phyloP scores from a whole-genome alignment of 2,113 vertebrate species.

The Aspiorhynchus laticeps region DNA sequence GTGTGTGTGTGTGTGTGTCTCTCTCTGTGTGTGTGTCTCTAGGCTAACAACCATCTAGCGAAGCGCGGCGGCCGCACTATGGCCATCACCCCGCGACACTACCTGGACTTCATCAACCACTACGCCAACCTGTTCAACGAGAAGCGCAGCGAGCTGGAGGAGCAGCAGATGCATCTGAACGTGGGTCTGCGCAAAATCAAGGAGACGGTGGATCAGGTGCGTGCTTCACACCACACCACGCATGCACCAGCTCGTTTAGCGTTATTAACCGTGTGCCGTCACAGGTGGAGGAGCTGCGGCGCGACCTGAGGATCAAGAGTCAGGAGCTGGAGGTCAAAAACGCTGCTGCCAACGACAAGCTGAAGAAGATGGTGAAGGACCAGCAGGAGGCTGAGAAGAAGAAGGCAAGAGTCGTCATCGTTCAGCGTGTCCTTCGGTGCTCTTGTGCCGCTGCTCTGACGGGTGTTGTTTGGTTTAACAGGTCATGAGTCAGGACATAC shows the following conservation, averaged over 20 bases:
- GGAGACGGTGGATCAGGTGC: slow-evolving; percentile 94
- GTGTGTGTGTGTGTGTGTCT: too few species aligned
- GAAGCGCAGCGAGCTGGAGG: slow-evolving; percentile 96
- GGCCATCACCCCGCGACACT: slow-evolving; percentile 98
- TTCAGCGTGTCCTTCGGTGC: background rate
- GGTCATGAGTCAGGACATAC: slow-evolving; percentile 99
- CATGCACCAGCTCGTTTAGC: background rate
- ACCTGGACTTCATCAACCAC: slow-evolving; percentile 98
- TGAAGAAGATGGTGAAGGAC: slow-evolving; percentile 99
- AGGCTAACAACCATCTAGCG: slow-evolving; percentile 94
- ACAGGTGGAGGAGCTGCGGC: slow-evolving; percentile 94
- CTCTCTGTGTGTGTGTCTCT: background rate
- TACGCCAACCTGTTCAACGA: slow-evolving; percentile 98
- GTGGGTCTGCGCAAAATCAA: slow-evolving; percentile 98
- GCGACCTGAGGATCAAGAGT: slow-evolving; percentile 96
- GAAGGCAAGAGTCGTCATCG: slow-evolving; percentile 78
- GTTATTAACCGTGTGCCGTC: background rate
- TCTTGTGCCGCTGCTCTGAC: background rate
- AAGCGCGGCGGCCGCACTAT: slow-evolving; percentile 96
- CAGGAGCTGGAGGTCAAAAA: slow-evolving; percentile 98
- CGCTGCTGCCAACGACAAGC: slow-evolving; percentile 96
- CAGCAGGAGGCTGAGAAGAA: slow-evolving; percentile 99
- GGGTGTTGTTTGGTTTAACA: slow-evolving; percentile 55
- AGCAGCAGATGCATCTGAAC: slow-evolving; percentile 99
- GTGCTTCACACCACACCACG: background rate